Base-by-base conservation (phyloP, 2,797 vertebrate species). In the Sciurus carolinensis region DNA sequence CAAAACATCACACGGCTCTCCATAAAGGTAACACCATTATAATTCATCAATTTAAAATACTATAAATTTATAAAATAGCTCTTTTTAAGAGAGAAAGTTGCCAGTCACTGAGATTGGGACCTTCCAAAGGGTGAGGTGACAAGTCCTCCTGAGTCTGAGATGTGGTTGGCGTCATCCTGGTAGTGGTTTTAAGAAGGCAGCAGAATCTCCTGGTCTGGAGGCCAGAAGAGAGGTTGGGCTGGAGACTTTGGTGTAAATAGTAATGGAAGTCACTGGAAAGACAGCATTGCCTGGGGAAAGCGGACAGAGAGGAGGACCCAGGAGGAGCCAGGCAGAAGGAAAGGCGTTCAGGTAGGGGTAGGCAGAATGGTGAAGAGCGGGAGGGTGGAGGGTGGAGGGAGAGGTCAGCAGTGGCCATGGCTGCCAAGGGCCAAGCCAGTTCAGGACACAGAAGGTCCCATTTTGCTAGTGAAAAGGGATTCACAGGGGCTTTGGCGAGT, bases 91-190 rank as follows among this genome's bases (percentile, higher is more conserved):
- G n/a, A 59, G 64, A 73, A 13, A 15, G 13, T 8, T 42, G 3
- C 28, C 14, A 9, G 28, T 79, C 69, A 3, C 39, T 50, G 33
- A 59, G 42, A 17, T 20, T 2, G 8, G 14, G 22, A 90, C 47
- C 54, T 30, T 0, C 20, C 1, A 0, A 50, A 22, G 22, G 47
- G 10, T 3, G 20, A 5, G 1, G 4, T 33, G 30, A 42, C 3
- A 30, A 30, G 52, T 87, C n/a, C 42, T 7, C 1, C 20, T 62
- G 57, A 59, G 26, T 30, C 50, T 52, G 62, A 57, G 76, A n/a
- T 57, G 30, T 15, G 20, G 2, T 0, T 7, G 79, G 50, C 30
- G 4, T 36, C 69, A 44, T 36, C 52, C 14, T 59, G 42, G 33
- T 3, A 8, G 26, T 62, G 54, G 39, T 93, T 80, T 57, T 54